Base-by-base conservation (phyloP, 2,113 vertebrate species). In the Corvus hawaiiensis region DNA sequence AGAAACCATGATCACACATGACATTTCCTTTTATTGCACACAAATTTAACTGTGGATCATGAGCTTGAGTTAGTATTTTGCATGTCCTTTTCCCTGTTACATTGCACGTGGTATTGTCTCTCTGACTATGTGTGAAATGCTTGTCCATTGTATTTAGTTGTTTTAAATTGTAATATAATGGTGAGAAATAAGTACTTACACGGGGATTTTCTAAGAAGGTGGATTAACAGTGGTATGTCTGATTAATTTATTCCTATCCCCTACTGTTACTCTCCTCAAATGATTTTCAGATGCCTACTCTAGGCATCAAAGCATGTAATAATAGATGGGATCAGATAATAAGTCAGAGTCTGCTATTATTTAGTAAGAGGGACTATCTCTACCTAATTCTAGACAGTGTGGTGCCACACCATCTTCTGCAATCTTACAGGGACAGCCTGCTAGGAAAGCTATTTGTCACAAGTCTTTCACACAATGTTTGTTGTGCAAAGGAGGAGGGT, bases 1-100 rank as follows among this genome's bases (percentile, higher is more conserved):
- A 59, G 54, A 92, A 93, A 90, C 66, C n/a, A 59, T 7, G 43
- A 26, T 77, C 95, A 63, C 71, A 83, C 33, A 33, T 54, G 93
- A 80, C 77, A 91, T 91, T 95, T 90, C 66, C 66, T 89, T 84
- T 87, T 91, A 83, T 87, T 96, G 67, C 43, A 46, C 30, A 55
- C 15, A 79, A 44, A 87, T 82, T 82, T 82, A 84, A 82, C 81
- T 39, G 15, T 58, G 62, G 66, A 56, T 64, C 84, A 83, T 49
- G 84, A 75, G 26, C 51, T n/a, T 51, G 37, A 83, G 32, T 63
- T 69, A 77, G 39, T 58, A 26, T 54, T 96, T 91, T 82, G 39
- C 62, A 27, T 67, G 87, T 84, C 28, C 16, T 13, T 76, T 87
- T 76, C 14, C 15, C 44, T 62, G 22, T 76, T 73, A 46, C 5